Base-by-base conservation (phyloP, 2,113 vertebrate genomes). In the Pterocles orientalis region DNA sequence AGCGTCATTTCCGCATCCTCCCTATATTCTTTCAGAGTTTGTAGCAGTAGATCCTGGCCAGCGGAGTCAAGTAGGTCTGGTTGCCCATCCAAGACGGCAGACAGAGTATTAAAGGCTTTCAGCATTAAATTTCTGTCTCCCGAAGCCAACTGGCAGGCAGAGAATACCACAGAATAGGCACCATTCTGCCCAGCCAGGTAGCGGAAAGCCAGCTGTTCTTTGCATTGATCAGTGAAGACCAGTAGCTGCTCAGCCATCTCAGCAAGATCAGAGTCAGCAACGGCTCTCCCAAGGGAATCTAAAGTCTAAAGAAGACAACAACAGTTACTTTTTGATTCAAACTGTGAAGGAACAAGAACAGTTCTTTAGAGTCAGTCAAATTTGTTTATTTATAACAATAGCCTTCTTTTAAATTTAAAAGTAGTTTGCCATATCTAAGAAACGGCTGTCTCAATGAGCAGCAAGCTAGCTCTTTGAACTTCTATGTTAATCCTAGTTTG, bases 151-250 rank as follows among this genome's bases (percentile, higher is more conserved):
- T 96, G 97, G 94, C 99, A 99, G 88, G 98, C 98, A 0, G 98
- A 97, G 7, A 99, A 94, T n/a, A 99, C 97, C 25, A 98, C 71
- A 15, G 99, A 94, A 69, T 99, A 99, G 56, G 99, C 99, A 0
- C 98, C 98, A 29, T 99, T 99, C 81, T 98, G 98, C 28, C 98
- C 99, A 2, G 99, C 99, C 93, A 99, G 97, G 95, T 97, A 98
- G 61, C 99, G 98, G 94, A 98, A 98, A 4, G 98, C 98, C 73
- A 98, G 98, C 65, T 98, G 98, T 41, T 98, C 95, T 18, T 73
- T 97, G 96, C 99, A 99, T 57, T 99, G 99, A 20, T 98, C 98
- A 0, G 98, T 95, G 53, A 99, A 98, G 71, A 83, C 14, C 23
- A 93, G 75, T 0, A 99, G 96, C 34, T 98, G 97, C 29, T 91